Evolutionary conservation across 2,797 vertebrate genomes (phyloP).

Genomic region (Leptodactylus fallax): DNA sequence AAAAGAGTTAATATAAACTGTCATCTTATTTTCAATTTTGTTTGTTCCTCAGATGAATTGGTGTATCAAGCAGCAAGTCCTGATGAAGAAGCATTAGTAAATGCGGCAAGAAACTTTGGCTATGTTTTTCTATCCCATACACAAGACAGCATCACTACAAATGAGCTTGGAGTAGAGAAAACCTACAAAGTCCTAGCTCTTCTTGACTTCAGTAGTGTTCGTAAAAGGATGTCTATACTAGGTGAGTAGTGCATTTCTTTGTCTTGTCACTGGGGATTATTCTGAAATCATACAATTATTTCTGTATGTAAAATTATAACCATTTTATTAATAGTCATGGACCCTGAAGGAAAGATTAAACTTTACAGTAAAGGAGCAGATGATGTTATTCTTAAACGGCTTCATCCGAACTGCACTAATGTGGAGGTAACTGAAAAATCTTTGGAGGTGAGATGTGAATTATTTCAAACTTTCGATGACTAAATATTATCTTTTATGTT

Average conservation of each 20-base stretch:
- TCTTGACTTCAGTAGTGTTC: conserved; percentile 91
- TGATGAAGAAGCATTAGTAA: conserved; percentile 89
- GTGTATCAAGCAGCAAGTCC: conserved; percentile 92
- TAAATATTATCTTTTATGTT: too few species aligned
- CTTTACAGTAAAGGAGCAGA: conserved; percentile 96
- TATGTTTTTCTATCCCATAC: conserved; percentile 88
- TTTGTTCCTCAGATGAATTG: conserved; percentile 76
- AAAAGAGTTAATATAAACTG: too few species aligned
- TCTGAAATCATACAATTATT: not conserved
- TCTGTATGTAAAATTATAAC: not conserved
- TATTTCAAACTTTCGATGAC: not conserved
- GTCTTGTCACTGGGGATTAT: not conserved
- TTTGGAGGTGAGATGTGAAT: conserved; percentile 81
- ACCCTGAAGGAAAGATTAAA: conserved; percentile 85
- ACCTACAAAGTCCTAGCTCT: conserved; percentile 87
- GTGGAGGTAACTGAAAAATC: conserved; percentile 78
- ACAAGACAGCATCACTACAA: conserved; percentile 82
- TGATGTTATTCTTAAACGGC: conserved; percentile 84
- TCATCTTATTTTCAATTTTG: not conserved
- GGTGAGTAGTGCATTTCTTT: conserved; percentile 76
- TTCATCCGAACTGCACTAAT: conserved; percentile 69
- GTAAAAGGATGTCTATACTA: conserved; percentile 93
- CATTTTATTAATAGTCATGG: conserved; percentile 78
- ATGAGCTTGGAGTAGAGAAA: conserved; percentile 82
- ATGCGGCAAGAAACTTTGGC: conserved; percentile 86